These are phyloP conservation scores for Drosophila testacea DNA, from an alignment of 2,888 invertebrate genomes.

Conservation along the genomic window DNA sequence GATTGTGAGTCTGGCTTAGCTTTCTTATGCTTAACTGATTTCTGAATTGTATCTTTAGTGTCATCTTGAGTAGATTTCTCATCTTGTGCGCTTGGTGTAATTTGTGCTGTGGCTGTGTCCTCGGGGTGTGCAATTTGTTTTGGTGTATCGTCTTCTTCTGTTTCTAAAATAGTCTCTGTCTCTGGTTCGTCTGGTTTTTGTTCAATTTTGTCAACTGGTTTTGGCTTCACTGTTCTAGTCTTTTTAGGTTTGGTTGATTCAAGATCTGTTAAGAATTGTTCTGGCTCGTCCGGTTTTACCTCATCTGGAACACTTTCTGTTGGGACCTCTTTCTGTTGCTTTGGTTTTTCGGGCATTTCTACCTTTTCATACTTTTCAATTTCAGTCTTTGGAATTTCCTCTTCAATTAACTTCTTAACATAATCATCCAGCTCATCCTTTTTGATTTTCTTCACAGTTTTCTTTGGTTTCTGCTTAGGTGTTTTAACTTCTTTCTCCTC, in stretches of 20 bases:
- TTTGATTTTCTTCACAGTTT: constrained; percentile 74
- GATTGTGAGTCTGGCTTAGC: constrained; percentile 75
- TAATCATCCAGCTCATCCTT: constrained; percentile 79
- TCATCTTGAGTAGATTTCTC: constrained; percentile 82
- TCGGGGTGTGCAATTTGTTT: constrained; percentile 79
- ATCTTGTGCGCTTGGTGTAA: constrained; percentile 84
- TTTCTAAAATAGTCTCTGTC: constrained; percentile 67
- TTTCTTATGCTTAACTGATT: constrained; percentile 85
- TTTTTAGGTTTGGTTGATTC: constrained; percentile 56
- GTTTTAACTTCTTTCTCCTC: constrained; percentile 77
- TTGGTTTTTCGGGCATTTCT: constrained; percentile 79
- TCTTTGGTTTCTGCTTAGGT: constrained; percentile 74
- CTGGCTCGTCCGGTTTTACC: constrained; percentile 21
- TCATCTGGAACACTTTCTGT: constrained; percentile 46
- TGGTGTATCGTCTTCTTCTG: constrained; percentile 64
- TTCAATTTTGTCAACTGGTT: constrained; percentile 71
- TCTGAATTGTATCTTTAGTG: constrained; percentile 83
- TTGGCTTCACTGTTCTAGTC: constrained; percentile 42
- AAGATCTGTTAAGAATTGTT: constrained; percentile 21
- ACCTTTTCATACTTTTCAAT: constrained; percentile 85
- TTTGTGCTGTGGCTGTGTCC: constrained; percentile 85
- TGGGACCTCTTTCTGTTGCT: constrained; percentile 34
- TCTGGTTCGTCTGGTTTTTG: constrained; percentile 57
- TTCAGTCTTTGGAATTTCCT: constrained; percentile 83
- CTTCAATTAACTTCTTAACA: constrained; percentile 76